phyloP scores from a whole-genome alignment of 2,888 invertebrate genomes.

The Eilema griseolum region DNA sequence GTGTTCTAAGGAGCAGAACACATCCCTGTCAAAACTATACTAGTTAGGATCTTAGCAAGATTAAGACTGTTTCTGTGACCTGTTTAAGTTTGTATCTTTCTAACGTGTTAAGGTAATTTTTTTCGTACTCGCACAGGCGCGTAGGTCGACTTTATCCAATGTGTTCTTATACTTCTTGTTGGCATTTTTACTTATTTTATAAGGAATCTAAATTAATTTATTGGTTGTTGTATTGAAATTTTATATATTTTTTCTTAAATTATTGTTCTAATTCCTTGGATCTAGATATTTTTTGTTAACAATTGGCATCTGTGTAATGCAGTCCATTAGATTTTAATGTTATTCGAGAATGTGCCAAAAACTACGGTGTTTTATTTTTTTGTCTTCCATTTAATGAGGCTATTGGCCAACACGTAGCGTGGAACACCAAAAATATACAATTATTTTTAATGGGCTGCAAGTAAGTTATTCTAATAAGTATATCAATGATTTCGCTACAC shows the following conservation, averaged over 20 bases:
- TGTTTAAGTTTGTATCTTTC: conserved; percentile 86
- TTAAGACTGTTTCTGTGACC: conserved; percentile 88
- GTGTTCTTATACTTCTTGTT: conserved; percentile 87
- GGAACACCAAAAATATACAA: conserved; percentile 49
- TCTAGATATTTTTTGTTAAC: conserved; percentile 72
- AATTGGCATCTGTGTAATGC: conserved; percentile 80
- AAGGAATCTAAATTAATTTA: conserved; percentile 87
- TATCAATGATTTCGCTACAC: conserved; percentile 58
- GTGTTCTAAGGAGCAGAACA: conserved; percentile 86
- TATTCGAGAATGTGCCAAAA: conserved; percentile 74
- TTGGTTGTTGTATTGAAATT: conserved; percentile 86
- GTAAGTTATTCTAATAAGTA: conserved; percentile 47
- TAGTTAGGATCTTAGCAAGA: conserved; percentile 86
- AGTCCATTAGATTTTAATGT: conserved; percentile 71
- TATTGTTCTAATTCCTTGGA: conserved; percentile 77
- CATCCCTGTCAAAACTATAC: conserved; percentile 85
- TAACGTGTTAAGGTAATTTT: conserved; percentile 76
- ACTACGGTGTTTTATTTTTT: conserved; percentile 51
- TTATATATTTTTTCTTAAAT: conserved; percentile 81
- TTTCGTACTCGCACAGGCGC: conserved; percentile 56
- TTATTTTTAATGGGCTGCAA: conserved; percentile 68
- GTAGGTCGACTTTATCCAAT: conserved; percentile 76
- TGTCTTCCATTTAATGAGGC: conserved; percentile 50
- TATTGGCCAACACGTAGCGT: conserved; percentile 47
- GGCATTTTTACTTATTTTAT: conserved; percentile 87